A percentile compares a stretch with the other conserved stretches of the same genome.
phyloP scores from a whole-genome alignment of 1,140 invertebrate species.

The Drosophila seguyi region DNA sequence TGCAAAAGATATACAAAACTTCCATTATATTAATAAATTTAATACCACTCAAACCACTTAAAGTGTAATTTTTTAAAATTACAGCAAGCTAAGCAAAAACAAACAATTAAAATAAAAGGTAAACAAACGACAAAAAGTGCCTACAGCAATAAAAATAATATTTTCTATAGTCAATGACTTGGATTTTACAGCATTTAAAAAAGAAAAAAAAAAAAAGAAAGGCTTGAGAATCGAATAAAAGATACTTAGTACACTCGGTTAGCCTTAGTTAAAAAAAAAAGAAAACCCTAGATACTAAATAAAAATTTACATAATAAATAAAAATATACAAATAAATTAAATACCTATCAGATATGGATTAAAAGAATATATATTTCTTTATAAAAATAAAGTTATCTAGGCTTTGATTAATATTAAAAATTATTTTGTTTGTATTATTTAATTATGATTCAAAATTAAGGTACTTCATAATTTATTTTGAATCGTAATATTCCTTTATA shows the following conservation, averaged over 20 bases:
- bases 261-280: background rate
- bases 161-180: constrained; percentile 53
- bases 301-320: too few species aligned
- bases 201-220: background rate
- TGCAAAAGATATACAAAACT: background rate
- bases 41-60: constrained; percentile 6
- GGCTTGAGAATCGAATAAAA: background rate
- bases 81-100: constrained; percentile 8
- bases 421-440: background rate
- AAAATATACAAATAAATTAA: background rate
- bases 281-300: too few species aligned
- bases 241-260: background rate
- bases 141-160: constrained; percentile 17
- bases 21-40: background rate
- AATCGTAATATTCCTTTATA: too few species aligned
- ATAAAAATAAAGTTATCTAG: background rate
- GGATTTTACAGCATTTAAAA: constrained; percentile 51
- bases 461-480: too few species aligned
- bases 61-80: constrained; percentile 33
- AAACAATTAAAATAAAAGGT: constrained; percentile 10
- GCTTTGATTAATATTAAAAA: background rate
- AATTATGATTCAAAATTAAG: too few species aligned
- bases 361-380: background rate
- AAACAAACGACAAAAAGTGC: constrained; percentile 12
- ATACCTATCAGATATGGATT: background rate